These are phyloP conservation scores for Euwallacea similis DNA, from an alignment of 1,140 invertebrate species.

Conservation along the genomic window DNA sequence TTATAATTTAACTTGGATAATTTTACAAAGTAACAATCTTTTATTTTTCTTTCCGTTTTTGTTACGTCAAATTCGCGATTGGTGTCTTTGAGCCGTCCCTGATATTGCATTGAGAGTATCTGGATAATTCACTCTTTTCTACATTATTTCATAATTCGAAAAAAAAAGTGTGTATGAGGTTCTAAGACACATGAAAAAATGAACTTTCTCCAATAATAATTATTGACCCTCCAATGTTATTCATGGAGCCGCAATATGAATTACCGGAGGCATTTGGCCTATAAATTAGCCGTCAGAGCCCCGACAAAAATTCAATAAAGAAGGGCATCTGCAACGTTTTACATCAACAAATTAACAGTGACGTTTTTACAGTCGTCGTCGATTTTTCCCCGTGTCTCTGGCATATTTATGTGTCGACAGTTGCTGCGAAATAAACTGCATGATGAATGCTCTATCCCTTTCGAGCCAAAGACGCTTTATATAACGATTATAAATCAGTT, in stretches of 20 bases:
- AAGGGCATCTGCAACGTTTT: conserved; percentile 42
- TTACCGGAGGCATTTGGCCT: neutral
- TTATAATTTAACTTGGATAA: too few species aligned
- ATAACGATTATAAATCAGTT: conserved; percentile 30
- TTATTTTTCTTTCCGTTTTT: too few species aligned
- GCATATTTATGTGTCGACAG: conserved; percentile 43
- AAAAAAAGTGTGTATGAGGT: too few species aligned
- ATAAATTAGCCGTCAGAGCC: conserved; percentile 23
- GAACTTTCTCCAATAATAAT: too few species aligned
- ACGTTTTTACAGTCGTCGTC: conserved; percentile 42
- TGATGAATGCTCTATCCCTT: conserved; percentile 34
- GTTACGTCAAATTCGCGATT: too few species aligned
- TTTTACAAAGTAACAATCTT: too few species aligned
- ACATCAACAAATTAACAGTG: conserved; percentile 43
- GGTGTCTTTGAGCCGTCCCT: too few species aligned
- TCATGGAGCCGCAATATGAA: neutral
- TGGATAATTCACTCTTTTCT: too few species aligned
- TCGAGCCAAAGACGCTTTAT: conserved; percentile 31
- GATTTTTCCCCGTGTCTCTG: conserved; percentile 41
- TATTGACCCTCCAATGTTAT: too few species aligned
- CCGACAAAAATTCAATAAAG: conserved; percentile 40
- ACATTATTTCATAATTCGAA: too few species aligned
- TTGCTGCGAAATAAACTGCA: conserved; percentile 41
- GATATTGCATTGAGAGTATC: too few species aligned
- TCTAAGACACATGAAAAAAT: too few species aligned